Base-by-base conservation (phyloP, 2,797 vertebrate genomes). In the Etheostoma perlongum region DNA sequence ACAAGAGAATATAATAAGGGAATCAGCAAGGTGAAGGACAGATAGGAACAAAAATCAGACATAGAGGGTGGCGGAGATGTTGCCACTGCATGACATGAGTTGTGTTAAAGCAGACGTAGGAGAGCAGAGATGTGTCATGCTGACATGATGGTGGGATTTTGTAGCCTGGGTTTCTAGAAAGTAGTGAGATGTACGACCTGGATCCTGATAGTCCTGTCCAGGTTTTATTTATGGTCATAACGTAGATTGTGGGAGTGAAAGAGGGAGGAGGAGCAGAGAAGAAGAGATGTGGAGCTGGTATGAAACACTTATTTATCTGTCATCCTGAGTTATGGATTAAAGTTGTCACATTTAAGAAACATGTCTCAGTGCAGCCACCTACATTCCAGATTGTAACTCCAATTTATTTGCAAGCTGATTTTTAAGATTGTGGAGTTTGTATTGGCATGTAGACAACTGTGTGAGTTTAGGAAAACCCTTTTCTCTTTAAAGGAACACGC, bases 151-250 rank as follows among this genome's bases (percentile, higher is more conserved):
- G 44, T 27, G 51, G 19, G 48, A 75, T 19, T 71, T 51, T 74
- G 9, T 47, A 27, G 63, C 30, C 7, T 18, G 23, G 33, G 67
- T 62, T 67, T 77, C 16, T 23, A 9, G 21, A 36, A 67, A 57
- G 25, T 14, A 49, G 10, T 10, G 21, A 42, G 55, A 63, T 84
- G 53, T 62, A 88, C 46, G 36, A 52, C 62, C 36, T 14, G 14
- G 61, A 55, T 53, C 49, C 70, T 47, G 79, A 79, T 52, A 54
- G 69, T 52, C 30, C 72, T 13, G 48, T 74, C 51, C 30, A 33
- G 55, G 44, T 51, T 72, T 58, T 72, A 87, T 89, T 88, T 73
- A 79, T 46, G 59, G 54, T 5, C 6, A 46, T 69, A 21, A 40
- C 65, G 55, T 10, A 57, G 53, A 72, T 40, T 54, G 62, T 33